phyloP scores from a whole-genome alignment of 1,140 invertebrate genomes.

The Anastrepha ludens region DNA sequence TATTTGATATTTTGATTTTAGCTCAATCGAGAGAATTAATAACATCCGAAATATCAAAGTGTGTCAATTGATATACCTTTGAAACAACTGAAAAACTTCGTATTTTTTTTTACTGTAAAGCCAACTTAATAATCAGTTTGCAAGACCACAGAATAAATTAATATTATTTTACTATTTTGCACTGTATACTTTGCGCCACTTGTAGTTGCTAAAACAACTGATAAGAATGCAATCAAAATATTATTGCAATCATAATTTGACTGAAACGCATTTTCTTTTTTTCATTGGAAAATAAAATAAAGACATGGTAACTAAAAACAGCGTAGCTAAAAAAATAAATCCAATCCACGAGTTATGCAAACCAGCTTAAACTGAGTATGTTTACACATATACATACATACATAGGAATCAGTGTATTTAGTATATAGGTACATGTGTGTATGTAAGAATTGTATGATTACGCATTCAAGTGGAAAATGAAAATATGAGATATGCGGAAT shows the following conservation, averaged over 20 bases:
- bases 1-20: too few species aligned
- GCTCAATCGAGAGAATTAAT: too few species aligned
- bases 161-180: too few species aligned
- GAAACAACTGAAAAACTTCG: too few species aligned
- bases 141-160: too few species aligned
- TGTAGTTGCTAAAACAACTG: not conserved
- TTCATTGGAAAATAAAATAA: not conserved
- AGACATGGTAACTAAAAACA: not conserved
- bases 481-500: slow-evolving; percentile 40
- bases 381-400: not conserved
- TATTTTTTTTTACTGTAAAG: too few species aligned
- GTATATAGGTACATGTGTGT: not conserved
- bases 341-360: slow-evolving; percentile 2
- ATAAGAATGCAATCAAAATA: not conserved
- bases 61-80: too few species aligned
- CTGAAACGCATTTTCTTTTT: not conserved
- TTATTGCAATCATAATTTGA: slow-evolving; percentile 4
- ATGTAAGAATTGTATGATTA: not conserved
- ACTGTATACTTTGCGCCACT: too few species aligned
- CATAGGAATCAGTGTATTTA: not conserved
- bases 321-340: not conserved
- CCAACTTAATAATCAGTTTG: too few species aligned
- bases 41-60: too few species aligned
- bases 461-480: slow-evolving; percentile 25
- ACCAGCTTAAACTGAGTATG: not conserved